Evolutionary conservation across 2,113 vertebrate species (phyloP).

Genomic region (Tupaia tana): DNA sequence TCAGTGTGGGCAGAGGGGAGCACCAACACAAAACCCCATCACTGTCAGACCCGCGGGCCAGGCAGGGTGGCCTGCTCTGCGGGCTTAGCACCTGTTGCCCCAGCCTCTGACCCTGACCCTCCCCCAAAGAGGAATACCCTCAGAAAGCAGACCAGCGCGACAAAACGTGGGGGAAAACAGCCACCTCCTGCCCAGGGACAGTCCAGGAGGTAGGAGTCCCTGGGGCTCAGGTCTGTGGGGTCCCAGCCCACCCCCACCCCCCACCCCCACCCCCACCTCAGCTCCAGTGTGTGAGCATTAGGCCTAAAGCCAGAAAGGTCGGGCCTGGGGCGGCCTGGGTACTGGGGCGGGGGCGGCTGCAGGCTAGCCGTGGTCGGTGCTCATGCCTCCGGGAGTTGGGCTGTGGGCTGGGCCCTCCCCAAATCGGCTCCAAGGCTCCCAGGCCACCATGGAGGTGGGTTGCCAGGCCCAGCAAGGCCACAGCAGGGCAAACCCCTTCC

Average conservation of each 20-base stretch:
- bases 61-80: not conserved
- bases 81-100: not conserved
- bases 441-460: not conserved
- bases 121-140: not conserved
- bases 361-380: too few relatives aligned
- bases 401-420: not conserved
- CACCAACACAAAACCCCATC: not conserved
- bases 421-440: not conserved
- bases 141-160: not conserved
- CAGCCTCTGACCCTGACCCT: not conserved
- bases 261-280: too few relatives aligned
- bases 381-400: fast-evolving
- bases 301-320: too few relatives aligned
- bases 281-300: too few relatives aligned
- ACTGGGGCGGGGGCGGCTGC: too few relatives aligned
- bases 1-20: not conserved
- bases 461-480: not conserved
- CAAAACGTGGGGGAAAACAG: too few relatives aligned
- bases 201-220: not conserved
- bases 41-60: too few relatives aligned
- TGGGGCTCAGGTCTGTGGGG: not conserved
- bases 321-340: too few relatives aligned
- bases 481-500: too few relatives aligned
- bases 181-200: fast-evolving
- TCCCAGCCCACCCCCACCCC: not conserved